Evolutionary conservation across 2,888 invertebrate species (phyloP).

Genomic region (Pogonocherus hispidulus): DNA sequence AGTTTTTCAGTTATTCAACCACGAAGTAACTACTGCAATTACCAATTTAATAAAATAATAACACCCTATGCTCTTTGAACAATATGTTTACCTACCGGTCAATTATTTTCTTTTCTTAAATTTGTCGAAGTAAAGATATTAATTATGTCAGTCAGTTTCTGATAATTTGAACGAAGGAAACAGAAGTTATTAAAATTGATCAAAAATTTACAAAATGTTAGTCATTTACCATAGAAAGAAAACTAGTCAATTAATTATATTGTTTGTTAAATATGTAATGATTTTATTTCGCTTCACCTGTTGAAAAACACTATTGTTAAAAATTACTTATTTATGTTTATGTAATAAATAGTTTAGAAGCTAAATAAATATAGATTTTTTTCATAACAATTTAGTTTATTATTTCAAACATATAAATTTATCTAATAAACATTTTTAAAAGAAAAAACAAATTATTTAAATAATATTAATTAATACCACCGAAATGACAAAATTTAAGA

Average conservation of each 20-base stretch:
- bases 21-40: too few species aligned
- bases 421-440: neutral
- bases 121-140: too few species aligned
- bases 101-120: too few species aligned
- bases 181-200: neutral
- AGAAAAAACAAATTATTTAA: neutral
- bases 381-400: slow-evolving; percentile 3
- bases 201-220: neutral
- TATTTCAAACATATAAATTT: neutral
- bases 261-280: neutral
- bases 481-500: too few species aligned
- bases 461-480: too few species aligned
- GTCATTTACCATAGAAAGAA: neutral
- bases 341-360: slow-evolving; percentile 2
- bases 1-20: too few species aligned
- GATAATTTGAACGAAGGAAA: too few species aligned
- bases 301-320: slow-evolving; percentile 4
- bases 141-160: too few species aligned
- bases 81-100: neutral
- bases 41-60: too few species aligned
- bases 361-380: slow-evolving; percentile 21
- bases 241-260: slow-evolving; percentile 9
- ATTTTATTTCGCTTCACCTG: slow-evolving; percentile 17
- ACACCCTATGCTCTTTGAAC: neutral
- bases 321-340: slow-evolving; percentile 14